Conservation (phyloP, 2,113 vertebrate species). For the Perca flavescens region DNA sequence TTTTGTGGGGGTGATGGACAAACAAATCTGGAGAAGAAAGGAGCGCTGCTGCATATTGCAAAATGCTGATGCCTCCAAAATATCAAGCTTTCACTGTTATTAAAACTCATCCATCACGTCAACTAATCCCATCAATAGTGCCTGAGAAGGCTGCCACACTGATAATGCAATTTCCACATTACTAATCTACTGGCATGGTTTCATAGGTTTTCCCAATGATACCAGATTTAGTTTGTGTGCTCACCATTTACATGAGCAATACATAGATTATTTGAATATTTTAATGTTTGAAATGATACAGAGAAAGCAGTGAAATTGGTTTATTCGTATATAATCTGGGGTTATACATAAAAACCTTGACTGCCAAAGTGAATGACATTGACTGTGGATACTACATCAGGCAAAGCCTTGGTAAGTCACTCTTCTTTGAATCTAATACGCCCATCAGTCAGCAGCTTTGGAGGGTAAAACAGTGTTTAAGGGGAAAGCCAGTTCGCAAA, state of each 20-base stretch:
- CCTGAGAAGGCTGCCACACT: constrained; percentile 50
- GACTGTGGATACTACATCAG: neutral
- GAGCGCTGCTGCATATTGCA: constrained; percentile 27
- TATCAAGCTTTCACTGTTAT: constrained; percentile 67
- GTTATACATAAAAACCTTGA: neutral
- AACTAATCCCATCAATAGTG: constrained; percentile 70
- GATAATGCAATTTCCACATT: constrained; percentile 65
- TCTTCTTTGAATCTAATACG: neutral
- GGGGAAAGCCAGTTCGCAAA: constrained; percentile 45
- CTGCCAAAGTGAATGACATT: constrained; percentile 24
- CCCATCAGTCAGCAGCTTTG: constrained; percentile 36
- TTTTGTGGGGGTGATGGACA: constrained; percentile 23
- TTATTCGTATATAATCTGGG: neutral
- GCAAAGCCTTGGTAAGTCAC: neutral
- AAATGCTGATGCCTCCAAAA: constrained; percentile 66
- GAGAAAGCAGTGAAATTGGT: constrained; percentile 7
- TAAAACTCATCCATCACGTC: constrained; percentile 75
- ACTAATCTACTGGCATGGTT: constrained; percentile 62
- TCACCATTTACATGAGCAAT: constrained; percentile 24
- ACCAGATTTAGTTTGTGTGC: constrained; percentile 21
- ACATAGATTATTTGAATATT: neutral
- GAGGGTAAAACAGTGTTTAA: constrained; percentile 42
- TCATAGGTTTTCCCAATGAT: constrained; percentile 49
- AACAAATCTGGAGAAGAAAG: constrained; percentile 22
- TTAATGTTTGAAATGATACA: neutral